Evolutionary conservation across 2,113 vertebrate genomes (phyloP).

Genomic region (Myrmecophaga tridactyla): DNA sequence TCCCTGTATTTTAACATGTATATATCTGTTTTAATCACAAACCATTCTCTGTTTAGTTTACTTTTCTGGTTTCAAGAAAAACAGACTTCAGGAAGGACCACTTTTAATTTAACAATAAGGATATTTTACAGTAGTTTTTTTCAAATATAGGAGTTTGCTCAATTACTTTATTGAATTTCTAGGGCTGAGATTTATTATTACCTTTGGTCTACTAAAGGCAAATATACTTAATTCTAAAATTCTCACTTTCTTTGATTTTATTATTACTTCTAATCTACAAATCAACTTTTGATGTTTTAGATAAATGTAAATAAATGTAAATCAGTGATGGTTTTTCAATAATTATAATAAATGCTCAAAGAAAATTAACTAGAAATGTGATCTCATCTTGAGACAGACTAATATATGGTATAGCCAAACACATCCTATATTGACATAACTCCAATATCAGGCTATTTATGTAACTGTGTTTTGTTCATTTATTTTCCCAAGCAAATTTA

Average conservation of each 20-base stretch:
- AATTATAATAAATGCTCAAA: background rate
- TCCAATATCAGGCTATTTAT: background rate
- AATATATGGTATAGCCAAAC: background rate
- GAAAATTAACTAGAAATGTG: background rate
- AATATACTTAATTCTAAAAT: conserved; percentile 41
- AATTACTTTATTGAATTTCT: background rate
- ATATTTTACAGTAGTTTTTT: conserved; percentile 1
- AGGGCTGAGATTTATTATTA: background rate
- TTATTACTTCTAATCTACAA: background rate
- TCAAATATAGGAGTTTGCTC: background rate
- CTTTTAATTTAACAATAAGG: conserved; percentile 33
- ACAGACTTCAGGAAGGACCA: background rate
- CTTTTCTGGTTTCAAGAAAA: conserved; percentile 27
- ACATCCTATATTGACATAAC: background rate
- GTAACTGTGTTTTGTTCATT: background rate
- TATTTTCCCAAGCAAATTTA: background rate
- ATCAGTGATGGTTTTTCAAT: background rate
- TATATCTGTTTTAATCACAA: conserved; percentile 43
- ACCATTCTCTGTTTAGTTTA: conserved; percentile 43
- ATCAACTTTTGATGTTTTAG: background rate
- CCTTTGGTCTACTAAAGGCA: background rate
- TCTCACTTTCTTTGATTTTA: background rate
- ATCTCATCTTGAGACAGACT: background rate
- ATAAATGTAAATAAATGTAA: background rate
- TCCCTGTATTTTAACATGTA: conserved; percentile 27